Evolutionary conservation across 2,888 invertebrate species (phyloP).

Genomic region (Girardia tigrina): DNA sequence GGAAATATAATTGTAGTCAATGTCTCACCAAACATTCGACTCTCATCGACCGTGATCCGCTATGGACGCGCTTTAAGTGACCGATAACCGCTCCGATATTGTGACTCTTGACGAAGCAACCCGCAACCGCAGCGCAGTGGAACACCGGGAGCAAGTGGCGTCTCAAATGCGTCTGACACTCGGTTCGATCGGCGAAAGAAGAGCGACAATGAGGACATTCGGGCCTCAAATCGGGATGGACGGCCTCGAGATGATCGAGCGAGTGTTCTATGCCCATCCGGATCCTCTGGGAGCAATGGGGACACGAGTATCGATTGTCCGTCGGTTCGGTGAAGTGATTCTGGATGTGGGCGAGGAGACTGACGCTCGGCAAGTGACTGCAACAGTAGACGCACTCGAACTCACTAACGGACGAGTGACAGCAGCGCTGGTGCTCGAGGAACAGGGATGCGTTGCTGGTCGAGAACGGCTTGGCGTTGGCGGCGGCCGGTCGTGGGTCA

Average conservation of each 20-base stretch:
- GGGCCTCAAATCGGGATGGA: not conserved
- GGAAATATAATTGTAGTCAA: too few relatives aligned
- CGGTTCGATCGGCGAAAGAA: not conserved
- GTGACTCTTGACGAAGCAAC: not conserved
- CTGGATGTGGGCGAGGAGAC: not conserved
- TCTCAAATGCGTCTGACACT: not conserved
- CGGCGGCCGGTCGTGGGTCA: too few relatives aligned
- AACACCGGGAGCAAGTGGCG: not conserved
- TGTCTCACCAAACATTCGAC: not conserved
- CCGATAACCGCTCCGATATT: not conserved
- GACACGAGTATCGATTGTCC: not conserved
- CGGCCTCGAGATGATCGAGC: not conserved
- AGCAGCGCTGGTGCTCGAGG: not conserved
- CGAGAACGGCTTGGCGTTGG: not conserved
- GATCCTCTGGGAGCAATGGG: not conserved
- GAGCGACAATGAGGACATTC: slow-evolving; percentile 4
- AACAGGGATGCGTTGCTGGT: not conserved
- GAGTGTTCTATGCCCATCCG: not conserved
- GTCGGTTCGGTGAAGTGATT: not conserved
- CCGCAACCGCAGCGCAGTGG: not conserved
- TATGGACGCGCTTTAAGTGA: not conserved
- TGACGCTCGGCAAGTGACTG: not conserved
- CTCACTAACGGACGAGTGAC: not conserved
- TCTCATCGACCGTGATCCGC: not conserved
- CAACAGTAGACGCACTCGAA: slow-evolving; percentile 14